Percentiles rank a stretch among this genome's conserved stretches.
Conservation (phyloP, 2,113 vertebrate genomes). For the Nothocercus julius region DNA sequence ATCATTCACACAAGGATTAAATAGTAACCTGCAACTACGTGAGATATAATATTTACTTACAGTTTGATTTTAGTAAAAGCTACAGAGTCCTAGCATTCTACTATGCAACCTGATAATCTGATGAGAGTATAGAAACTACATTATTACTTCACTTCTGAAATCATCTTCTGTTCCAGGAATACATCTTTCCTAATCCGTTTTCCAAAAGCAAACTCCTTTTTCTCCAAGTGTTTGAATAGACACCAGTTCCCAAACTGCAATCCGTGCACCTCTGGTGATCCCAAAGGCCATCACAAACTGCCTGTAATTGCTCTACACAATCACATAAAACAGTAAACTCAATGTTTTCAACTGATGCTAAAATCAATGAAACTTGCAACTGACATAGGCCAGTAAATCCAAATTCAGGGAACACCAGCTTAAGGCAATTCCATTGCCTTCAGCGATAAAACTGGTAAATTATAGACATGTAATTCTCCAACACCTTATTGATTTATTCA, state of each 20-base stretch:
- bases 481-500: neutral
- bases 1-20: constrained; percentile 21
- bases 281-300: neutral
- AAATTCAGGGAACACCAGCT: neutral
- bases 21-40: constrained; percentile 27
- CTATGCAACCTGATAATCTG: neutral
- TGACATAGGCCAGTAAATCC: neutral
- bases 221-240: neutral
- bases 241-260: neutral
- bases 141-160: neutral
- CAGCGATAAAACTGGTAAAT: neutral
- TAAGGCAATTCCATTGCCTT: neutral
- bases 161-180: neutral
- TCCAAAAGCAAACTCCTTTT: neutral
- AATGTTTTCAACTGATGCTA: neutral
- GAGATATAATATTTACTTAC: neutral
- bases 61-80: neutral
- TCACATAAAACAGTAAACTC: neutral
- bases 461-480: neutral
- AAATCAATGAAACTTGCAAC: neutral
- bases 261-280: neutral
- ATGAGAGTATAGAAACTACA: neutral
- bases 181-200: neutral
- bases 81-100: neutral
- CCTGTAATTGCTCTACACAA: neutral